Evolutionary conservation across 2,797 vertebrate genomes (phyloP).

Genomic region (Chelon auratus): DNA sequence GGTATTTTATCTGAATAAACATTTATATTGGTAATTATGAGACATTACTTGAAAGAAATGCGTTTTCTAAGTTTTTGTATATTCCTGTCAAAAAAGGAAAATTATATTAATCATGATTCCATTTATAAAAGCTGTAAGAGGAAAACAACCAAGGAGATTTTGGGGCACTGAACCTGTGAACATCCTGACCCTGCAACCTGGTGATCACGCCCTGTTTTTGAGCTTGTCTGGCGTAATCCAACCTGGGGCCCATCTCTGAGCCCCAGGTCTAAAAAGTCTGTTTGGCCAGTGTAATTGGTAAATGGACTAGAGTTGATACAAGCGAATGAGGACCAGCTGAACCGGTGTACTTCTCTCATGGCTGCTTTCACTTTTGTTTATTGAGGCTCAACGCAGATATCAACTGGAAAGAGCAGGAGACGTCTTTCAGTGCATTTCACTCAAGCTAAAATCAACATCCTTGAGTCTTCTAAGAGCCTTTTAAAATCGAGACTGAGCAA

Average conservation of each 20-base stretch:
- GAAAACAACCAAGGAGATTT: no score
- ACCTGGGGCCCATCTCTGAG: constrained; percentile 52
- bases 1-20: no score
- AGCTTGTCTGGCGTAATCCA: constrained; percentile 59
- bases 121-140: no score
- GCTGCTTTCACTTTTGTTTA: constrained; percentile 73
- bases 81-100: no score
- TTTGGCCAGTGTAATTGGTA: constrained; percentile 79
- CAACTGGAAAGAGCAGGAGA: constrained; percentile 54
- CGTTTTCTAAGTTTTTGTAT: no score
- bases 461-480: constrained; percentile 49
- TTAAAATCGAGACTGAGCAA: constrained; percentile 40
- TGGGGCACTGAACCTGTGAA: no score
- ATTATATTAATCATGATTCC: no score
- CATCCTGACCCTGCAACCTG: not conserved
- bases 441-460: constrained; percentile 64
- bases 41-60: no score
- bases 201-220: constrained; percentile 37
- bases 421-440: constrained; percentile 36
- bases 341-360: constrained; percentile 49
- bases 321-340: constrained; percentile 79
- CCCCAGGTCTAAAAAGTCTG: constrained; percentile 63
- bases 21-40: no score
- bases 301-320: constrained; percentile 78
- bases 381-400: constrained; percentile 63